A percentile compares a stretch with the other conserved stretches of the same genome.
phyloP scores from a whole-genome alignment of 2,113 vertebrate species.

The Campylomormyrus numenius region DNA sequence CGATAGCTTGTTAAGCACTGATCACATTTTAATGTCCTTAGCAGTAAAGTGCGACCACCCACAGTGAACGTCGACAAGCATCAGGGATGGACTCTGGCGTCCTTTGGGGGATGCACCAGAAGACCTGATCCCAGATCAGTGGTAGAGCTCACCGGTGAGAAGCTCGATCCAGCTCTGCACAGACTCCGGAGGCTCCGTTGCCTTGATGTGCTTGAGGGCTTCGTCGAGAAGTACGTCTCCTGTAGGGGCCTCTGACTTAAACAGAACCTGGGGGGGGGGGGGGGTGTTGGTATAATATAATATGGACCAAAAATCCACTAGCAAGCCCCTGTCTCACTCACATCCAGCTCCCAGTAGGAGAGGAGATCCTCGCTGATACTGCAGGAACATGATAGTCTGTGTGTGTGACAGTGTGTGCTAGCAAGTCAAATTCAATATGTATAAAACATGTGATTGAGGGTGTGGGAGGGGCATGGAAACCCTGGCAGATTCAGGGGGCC shows the following conservation, averaged over 20 bases:
- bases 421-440: too few relatives aligned
- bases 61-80: neutral
- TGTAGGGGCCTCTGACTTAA: slow-evolving; percentile 63
- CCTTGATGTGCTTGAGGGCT: slow-evolving; percentile 73
- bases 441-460: neutral
- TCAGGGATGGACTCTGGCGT: neutral
- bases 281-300: neutral
- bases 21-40: neutral
- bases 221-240: slow-evolving; percentile 74
- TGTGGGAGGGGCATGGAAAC: neutral
- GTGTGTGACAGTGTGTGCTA: neutral
- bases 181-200: slow-evolving; percentile 59
- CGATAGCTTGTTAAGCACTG: neutral
- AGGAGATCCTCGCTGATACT: neutral
- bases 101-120: neutral
- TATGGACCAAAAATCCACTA: slow-evolving; percentile 22
- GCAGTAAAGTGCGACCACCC: neutral
- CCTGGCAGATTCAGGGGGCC: neutral
- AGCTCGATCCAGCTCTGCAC: slow-evolving; percentile 76
- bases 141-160: slow-evolving; percentile 62
- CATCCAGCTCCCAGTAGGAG: neutral
- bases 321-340: neutral
- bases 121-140: neutral
- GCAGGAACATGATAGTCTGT: neutral
- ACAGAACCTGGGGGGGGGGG: slow-evolving; percentile 54